Evolutionary conservation across 2,797 vertebrate species (phyloP), one percentile per base, ranked within the genome.

Genomic region (Alectoris magna): DNA sequence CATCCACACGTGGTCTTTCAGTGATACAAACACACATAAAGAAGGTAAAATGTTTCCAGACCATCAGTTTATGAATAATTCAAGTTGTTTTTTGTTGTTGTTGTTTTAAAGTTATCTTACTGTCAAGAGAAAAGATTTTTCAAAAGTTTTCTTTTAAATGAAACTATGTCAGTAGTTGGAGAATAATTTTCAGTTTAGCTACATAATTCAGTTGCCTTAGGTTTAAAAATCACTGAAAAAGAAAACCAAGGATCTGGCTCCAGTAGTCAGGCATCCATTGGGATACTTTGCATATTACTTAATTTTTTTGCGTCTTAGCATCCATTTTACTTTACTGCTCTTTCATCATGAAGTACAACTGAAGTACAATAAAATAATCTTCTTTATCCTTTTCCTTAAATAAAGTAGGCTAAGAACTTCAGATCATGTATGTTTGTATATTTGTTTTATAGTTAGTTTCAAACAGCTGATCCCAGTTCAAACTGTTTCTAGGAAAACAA

Each of bases 371-470:
- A 55, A 63, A 93, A 91, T 74, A 91, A 94, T 91, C 89, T 91
- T 72, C 66, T 85, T 83, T 68, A 92, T 89, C 93, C 69, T 94
- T 92, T 91, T 76, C 87, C 66, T 91, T 80, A 83, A 92, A 93
- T 88, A 67, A 36, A 68, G 64, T 67, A 87, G 22, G 81, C 55
- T 8, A 46, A 93, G 62, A 58, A 75, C 27, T 1, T 84, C 77
- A 86, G 62, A 93, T 49, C 44, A 88, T 0, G n/a, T 24, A 31
- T 76, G 34, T 0, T 0, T 72, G 23, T 29, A 31, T 31, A 64
- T 2, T 6, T 92, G 38, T 86, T 77, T 79, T 79, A 75, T 53
- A 68, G 39, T 71, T 73, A 51, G 34, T 49, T 86, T 69, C 36
- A 81, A 82, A 70, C 29, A 90, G 36, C 46, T 74, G 84, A 74